Percentiles rank a stretch among this genome's conserved stretches.
Evolutionary conservation across 1,140 invertebrate genomes (phyloP).

Genomic region (Lordiphosa mommai): DNA sequence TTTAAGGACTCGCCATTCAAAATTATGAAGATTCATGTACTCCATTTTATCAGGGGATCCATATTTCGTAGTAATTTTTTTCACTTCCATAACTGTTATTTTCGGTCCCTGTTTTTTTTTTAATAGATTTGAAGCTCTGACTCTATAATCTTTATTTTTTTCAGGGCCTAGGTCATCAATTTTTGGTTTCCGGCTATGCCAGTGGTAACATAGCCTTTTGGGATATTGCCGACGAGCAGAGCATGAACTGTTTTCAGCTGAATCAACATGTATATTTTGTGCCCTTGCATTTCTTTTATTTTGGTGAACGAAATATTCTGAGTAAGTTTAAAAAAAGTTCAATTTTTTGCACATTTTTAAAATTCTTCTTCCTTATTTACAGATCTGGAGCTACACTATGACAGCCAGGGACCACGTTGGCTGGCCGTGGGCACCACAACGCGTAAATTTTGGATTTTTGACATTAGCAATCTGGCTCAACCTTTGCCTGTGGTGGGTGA

Average conservation of each 20-base stretch:
- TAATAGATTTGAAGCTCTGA: too few relatives aligned
- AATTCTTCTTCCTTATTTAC: neutral
- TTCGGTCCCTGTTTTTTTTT: too few relatives aligned
- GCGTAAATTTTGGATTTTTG: slow-evolving; percentile 53
- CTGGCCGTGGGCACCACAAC: slow-evolving; percentile 31
- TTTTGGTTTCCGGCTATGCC: slow-evolving; percentile 52
- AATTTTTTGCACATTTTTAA: neutral
- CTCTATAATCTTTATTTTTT: neutral
- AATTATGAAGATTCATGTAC: too few relatives aligned
- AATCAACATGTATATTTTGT: slow-evolving; percentile 29
- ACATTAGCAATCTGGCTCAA: slow-evolving; percentile 40
- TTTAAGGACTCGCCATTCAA: too few relatives aligned
- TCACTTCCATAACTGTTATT: too few relatives aligned
- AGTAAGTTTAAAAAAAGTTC: slow-evolving; percentile 27
- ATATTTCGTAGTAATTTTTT: too few relatives aligned
- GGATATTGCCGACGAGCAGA: slow-evolving; percentile 43
- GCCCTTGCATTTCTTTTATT: slow-evolving; percentile 45
- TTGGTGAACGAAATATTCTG: slow-evolving; percentile 54
- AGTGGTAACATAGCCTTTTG: slow-evolving; percentile 58
- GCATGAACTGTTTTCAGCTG: slow-evolving; percentile 36
- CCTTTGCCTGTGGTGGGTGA: slow-evolving; percentile 40
- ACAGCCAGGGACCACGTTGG: slow-evolving; percentile 55
- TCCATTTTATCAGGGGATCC: too few relatives aligned
- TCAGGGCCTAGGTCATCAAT: slow-evolving; percentile 45
- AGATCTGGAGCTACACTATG: slow-evolving; percentile 70